These are phyloP conservation scores for Caradrina clavipalpis DNA, from an alignment of 2,888 invertebrate genomes.

Conservation along the genomic window DNA sequence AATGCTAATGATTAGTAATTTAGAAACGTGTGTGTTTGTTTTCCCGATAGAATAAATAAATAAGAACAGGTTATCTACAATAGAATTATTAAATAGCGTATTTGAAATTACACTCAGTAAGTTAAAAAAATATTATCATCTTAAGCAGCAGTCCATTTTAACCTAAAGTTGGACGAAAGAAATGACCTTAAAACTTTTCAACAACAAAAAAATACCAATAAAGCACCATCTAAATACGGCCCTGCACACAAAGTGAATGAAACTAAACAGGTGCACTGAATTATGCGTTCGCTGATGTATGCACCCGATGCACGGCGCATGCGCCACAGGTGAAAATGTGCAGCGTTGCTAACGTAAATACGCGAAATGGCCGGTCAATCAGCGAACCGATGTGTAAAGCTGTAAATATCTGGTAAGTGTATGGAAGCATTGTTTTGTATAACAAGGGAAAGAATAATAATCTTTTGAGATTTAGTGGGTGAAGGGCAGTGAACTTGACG, in stretches of 20 bases:
- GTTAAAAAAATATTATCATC: not conserved
- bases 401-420: slow-evolving; percentile 67
- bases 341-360: slow-evolving; percentile 67
- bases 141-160: not conserved
- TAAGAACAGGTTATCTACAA: not conserved
- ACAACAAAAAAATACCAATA: not conserved
- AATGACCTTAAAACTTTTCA: not conserved
- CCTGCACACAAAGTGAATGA: slow-evolving; percentile 61
- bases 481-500: slow-evolving; percentile 56
- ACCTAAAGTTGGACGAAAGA: not conserved
- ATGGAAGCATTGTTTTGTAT: slow-evolving; percentile 56
- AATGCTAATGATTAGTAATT: too few relatives aligned
- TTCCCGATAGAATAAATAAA: too few relatives aligned
- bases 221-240: slow-evolving; percentile 34
- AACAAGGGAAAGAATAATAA: slow-evolving; percentile 63
- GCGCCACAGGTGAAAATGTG: slow-evolving; percentile 68
- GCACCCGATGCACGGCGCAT: slow-evolving; percentile 62
- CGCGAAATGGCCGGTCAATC: slow-evolving; percentile 69
- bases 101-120: not conserved
- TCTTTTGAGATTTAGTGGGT: slow-evolving; percentile 55
- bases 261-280: slow-evolving; percentile 69
- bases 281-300: slow-evolving; percentile 67
- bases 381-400: slow-evolving; percentile 53
- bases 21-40: not conserved
- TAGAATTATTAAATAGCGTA: not conserved